Conservation (phyloP, 2,888 invertebrate species). For the Phyto melanocephala region DNA sequence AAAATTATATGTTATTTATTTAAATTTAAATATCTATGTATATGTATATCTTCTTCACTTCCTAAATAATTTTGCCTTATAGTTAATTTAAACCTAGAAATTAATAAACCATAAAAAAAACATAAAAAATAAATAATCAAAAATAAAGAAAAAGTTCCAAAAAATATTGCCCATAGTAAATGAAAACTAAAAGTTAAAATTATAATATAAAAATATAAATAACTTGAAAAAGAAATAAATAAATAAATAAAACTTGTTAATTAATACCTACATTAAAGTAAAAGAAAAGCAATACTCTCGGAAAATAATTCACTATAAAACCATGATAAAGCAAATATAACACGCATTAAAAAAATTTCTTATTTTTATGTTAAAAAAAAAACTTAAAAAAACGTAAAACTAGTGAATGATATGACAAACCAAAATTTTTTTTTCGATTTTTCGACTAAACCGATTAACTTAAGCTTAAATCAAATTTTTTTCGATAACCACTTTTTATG, state of each 20-base stretch:
- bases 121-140: slow-evolving; percentile 36
- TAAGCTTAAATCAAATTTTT: too few species aligned
- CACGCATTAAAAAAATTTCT: background rate
- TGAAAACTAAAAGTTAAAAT: background rate
- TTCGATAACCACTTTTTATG: too few species aligned
- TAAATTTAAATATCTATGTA: slow-evolving; percentile 9
- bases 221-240: background rate
- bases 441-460: too few species aligned
- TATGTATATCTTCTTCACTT: slow-evolving; percentile 57
- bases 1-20: slow-evolving; percentile 43
- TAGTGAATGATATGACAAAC: too few species aligned
- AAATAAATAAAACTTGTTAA: slow-evolving; percentile 28
- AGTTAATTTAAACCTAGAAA: slow-evolving; percentile 58
- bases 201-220: slow-evolving; percentile 3
- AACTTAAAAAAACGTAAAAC: too few species aligned
- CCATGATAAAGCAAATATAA: background rate
- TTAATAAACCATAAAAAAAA: slow-evolving; percentile 6
- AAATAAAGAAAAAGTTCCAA: slow-evolving; percentile 34
- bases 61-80: slow-evolving; percentile 70
- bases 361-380: slow-evolving; percentile 25
- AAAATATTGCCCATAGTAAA: slow-evolving; percentile 25
- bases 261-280: slow-evolving; percentile 3
- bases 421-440: too few species aligned
- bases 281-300: slow-evolving; percentile 56
- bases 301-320: slow-evolving; percentile 17